Evolutionary conservation across 1,140 invertebrate genomes (phyloP).

Genomic region (Centruroides sculpturatus): DNA sequence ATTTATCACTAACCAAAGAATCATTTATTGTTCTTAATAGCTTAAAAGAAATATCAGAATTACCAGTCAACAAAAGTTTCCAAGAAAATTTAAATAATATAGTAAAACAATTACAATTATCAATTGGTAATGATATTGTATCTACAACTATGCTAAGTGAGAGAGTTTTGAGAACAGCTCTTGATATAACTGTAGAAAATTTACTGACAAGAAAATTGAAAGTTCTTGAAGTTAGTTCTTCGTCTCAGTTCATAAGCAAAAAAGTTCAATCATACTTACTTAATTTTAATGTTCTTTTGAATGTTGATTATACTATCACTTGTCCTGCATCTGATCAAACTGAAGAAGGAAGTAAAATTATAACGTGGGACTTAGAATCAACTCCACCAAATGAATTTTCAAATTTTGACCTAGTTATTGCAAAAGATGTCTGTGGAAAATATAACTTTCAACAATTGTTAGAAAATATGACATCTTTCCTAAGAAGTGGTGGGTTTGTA

Average conservation of each 20-base stretch:
- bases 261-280: no score
- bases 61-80: not conserved
- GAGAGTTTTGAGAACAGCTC: conserved; percentile 32
- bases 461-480: conserved; percentile 28
- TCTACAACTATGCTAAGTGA: conserved; percentile 10
- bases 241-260: no score
- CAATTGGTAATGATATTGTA: conserved; percentile 1
- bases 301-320: conserved; percentile 28
- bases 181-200: conserved; percentile 68
- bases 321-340: conserved; percentile 23
- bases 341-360: conserved; percentile 21
- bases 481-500: conserved; percentile 44
- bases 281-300: conserved; percentile 19
- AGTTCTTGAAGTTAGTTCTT: conserved; percentile 47
- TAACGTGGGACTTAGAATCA: conserved; percentile 24
- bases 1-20: conserved; percentile 29
- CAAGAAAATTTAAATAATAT: conserved; percentile 7
- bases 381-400: conserved; percentile 14
- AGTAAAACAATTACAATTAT: not conserved
- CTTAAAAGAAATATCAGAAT: not conserved
- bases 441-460: conserved; percentile 26
- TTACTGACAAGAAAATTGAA: conserved; percentile 51
- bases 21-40: conserved; percentile 19
- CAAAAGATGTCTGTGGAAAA: conserved; percentile 26
- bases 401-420: conserved; percentile 26